phyloP scores from a whole-genome alignment of 2,113 vertebrate species.

The Pomatostomus ruficeps region DNA sequence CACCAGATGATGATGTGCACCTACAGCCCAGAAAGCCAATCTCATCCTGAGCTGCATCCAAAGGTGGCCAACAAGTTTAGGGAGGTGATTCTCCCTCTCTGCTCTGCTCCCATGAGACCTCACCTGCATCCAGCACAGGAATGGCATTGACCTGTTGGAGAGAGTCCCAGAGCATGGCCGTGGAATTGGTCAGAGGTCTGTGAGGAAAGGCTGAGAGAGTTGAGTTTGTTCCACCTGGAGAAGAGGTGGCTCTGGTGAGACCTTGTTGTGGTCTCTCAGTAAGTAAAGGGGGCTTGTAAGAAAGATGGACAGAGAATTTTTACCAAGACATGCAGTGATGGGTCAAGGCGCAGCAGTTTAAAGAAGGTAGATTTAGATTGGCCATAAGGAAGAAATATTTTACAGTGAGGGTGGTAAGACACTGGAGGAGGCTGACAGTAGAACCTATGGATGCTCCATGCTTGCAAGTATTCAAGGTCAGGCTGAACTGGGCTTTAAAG shows the following conservation, averaged over 20 bases:
- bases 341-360: background rate
- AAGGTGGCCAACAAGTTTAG: background rate
- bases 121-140: background rate
- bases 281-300: background rate
- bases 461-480: background rate
- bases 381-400: background rate
- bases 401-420: background rate
- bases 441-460: background rate
- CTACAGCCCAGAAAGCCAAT: background rate
- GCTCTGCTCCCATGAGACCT: background rate
- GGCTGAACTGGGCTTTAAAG: background rate
- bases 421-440: background rate
- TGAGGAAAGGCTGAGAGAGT: background rate
- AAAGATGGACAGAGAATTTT: background rate
- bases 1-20: accelerated
- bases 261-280: background rate
- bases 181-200: background rate
- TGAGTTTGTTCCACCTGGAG: background rate
- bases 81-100: background rate
- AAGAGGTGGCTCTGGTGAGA: background rate
- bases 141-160: background rate
- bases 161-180: background rate
- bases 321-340: background rate
- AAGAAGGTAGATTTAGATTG: background rate
- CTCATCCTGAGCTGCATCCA: background rate